A percentile compares a stretch with the other conserved stretches of the same genome.
These are phyloP conservation scores for Onychostruthus taczanowskii DNA, from an alignment of 2,113 vertebrate species.

Conservation along the genomic window DNA sequence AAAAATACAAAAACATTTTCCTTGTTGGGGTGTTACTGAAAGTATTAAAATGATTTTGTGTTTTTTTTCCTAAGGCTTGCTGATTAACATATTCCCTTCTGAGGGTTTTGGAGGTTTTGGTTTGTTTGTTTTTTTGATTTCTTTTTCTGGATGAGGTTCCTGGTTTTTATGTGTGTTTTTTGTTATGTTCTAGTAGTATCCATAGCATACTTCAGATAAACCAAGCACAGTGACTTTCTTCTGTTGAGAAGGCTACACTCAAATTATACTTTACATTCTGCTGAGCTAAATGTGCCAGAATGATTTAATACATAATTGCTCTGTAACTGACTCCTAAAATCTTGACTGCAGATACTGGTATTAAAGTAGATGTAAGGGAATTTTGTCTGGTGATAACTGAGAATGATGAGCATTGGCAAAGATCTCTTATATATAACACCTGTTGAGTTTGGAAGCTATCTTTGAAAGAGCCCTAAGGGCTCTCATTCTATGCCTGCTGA, in stretches of 20 bases:
- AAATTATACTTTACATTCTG: background rate
- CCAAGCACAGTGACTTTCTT: background rate
- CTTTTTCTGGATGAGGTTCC: background rate
- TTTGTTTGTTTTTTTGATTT: background rate
- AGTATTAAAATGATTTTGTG: background rate
- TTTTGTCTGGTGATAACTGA: background rate
- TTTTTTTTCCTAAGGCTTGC: background rate
- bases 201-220: background rate
- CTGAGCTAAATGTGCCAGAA: background rate
- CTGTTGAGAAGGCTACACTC: background rate
- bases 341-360: background rate
- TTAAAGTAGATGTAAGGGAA: background rate
- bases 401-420: background rate
- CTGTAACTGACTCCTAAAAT: background rate
- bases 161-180: background rate
- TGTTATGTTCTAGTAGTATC: background rate
- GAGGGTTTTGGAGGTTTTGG: background rate
- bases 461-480: background rate
- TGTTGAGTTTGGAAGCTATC: background rate
- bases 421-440: background rate
- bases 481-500: background rate
- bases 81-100: background rate
- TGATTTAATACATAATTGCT: background rate
- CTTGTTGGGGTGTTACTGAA: background rate
- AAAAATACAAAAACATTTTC: background rate